Evolutionary conservation across 1,140 invertebrate genomes (phyloP), one percentile per base, ranked within the genome.

Genomic region (Tetragnatha versicolor): DNA sequence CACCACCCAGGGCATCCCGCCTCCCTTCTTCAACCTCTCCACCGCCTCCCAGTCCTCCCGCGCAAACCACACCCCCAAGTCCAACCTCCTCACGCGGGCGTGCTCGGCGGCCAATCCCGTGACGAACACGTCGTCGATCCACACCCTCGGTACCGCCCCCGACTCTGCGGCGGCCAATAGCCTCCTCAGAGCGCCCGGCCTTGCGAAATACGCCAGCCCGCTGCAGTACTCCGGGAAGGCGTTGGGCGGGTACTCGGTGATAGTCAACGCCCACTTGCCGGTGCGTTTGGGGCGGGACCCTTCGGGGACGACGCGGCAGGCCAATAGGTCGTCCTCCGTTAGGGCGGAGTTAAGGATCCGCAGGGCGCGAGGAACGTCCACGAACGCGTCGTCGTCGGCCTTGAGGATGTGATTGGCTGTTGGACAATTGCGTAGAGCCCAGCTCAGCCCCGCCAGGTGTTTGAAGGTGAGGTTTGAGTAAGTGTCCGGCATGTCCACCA

Each of bases 401-500:
- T 97, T 97, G 12, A 96, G 88, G 22, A 96, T 88, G 82, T 89
- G 93, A 75, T 90, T 86, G 2, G 89, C 88, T 20, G 88, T 85
- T 9, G 83, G 80, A 84, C 94, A 96, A 81, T 89, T 87, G 14
- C 85, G 85, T 0, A 88, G 83, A 1, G 89, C 90, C 94, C 94
- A 97, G 81, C 90, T 88, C 31, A 94, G 84, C 0, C 93, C 93
- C 92, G 95, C 94, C 0, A 94, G 84, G 82, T 95, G 93, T 85
- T 95, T 96, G 80, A 91, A 91, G 14, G 92, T 94, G 7, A 96
- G 86, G 85, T 95, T 94, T 83, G 88, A 89, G 82, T 96, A 96
- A 35, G 91, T 89, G 86, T 96, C 94, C 9, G 87, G 63, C 83
- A 95, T 95, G 83, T 84, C 83, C 3, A 92, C 93, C 53, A 85